Evolutionary conservation across 2,797 vertebrate genomes (phyloP).

Genomic region (Coregonus suidteri): DNA sequence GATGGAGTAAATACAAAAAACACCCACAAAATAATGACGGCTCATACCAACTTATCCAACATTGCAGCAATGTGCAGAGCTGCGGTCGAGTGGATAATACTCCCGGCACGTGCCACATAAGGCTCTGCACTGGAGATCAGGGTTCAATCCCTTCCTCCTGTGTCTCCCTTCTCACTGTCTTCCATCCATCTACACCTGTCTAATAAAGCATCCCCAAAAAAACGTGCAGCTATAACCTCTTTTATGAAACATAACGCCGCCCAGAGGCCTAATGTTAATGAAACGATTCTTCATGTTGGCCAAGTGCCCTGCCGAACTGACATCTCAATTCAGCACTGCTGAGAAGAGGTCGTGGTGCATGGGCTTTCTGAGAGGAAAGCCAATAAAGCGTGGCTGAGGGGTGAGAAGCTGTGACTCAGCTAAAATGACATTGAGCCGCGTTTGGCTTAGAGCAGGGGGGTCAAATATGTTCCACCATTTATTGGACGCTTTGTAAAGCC

Average conservation of each 20-base stretch:
- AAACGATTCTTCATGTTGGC: neutral
- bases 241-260: neutral
- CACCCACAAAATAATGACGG: too few relatives aligned
- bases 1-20: too few relatives aligned
- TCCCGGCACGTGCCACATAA: too few relatives aligned
- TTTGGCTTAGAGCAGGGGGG: constrained; percentile 9
- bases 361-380: constrained; percentile 20
- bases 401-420: constrained; percentile 53
- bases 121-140: too few relatives aligned
- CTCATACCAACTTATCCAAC: too few relatives aligned
- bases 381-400: neutral
- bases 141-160: too few relatives aligned
- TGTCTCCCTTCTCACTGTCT: neutral
- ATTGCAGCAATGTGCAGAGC: too few relatives aligned
- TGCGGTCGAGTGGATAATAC: too few relatives aligned
- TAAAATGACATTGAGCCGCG: constrained; percentile 37
- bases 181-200: neutral
- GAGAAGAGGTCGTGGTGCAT: constrained; percentile 30
- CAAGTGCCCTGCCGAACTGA: neutral
- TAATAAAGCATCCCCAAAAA: neutral
- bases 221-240: neutral
- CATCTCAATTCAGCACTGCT: constrained; percentile 38
- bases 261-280: neutral
- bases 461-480: constrained; percentile 22
- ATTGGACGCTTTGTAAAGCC: constrained; percentile 15